Evolutionary conservation across 37 sponge, comb jelly and placozoan genomes (phyloP).

Genomic region (Halichondria panicea): DNA sequence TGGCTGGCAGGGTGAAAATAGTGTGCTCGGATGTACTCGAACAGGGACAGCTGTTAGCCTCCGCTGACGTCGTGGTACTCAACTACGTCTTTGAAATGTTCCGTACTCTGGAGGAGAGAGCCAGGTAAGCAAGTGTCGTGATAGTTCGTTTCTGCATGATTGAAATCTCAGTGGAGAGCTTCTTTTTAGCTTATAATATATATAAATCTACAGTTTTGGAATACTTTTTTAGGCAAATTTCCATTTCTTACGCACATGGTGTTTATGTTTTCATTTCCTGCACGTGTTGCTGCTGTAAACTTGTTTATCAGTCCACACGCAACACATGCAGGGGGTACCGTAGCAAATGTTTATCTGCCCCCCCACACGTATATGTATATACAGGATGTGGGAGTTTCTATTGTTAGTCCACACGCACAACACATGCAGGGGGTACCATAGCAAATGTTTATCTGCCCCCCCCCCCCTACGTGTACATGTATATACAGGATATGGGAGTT

Average conservation of each 20-base stretch:
- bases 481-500: slow-evolving; percentile 37
- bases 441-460: not conserved
- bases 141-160: not conserved
- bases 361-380: too few species aligned
- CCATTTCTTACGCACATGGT: too few species aligned
- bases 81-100: slow-evolving; percentile 70
- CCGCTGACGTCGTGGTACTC: slow-evolving; percentile 49
- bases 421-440: too few species aligned
- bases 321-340: too few species aligned
- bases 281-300: too few species aligned
- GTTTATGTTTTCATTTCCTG: too few species aligned
- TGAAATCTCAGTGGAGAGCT: not conserved
- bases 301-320: too few species aligned
- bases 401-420: too few species aligned
- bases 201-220: not conserved
- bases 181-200: not conserved
- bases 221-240: not conserved
- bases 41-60: slow-evolving; percentile 28
- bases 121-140: slow-evolving; percentile 10
- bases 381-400: slow-evolving; percentile 42
- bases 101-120: slow-evolving; percentile 38
- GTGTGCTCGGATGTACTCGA: slow-evolving; percentile 32
- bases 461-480: too few species aligned
- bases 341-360: not conserved
- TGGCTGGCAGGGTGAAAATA: slow-evolving; percentile 24